Percentiles rank a stretch among this genome's conserved stretches.
Evolutionary conservation across 2,797 vertebrate species (phyloP).

Genomic region (Phyllotis vaccarum): DNA sequence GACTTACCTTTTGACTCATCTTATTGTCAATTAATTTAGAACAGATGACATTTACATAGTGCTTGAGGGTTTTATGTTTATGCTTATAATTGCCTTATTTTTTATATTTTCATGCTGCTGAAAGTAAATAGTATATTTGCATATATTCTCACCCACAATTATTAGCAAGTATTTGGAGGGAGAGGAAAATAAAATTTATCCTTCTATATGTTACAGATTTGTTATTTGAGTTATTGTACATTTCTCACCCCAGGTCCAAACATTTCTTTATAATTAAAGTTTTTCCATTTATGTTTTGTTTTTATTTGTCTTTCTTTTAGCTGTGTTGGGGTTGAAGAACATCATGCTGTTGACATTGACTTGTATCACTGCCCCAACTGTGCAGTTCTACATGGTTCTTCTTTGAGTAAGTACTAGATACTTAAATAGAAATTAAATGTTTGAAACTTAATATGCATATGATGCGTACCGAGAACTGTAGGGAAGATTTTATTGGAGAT

Average conservation of each 20-base stretch:
- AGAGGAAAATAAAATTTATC: constrained; percentile 47
- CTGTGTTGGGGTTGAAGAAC: constrained; percentile 98
- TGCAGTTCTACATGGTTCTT: constrained; percentile 94
- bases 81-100: constrained; percentile 36
- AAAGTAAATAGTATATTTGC: constrained; percentile 16
- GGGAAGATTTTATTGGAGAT: constrained; percentile 15
- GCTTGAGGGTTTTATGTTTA: constrained; percentile 43
- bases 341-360: constrained; percentile 98
- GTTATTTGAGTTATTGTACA: background rate
- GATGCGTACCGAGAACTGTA: background rate
- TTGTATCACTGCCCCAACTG: constrained; percentile 99
- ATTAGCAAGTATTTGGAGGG: background rate
- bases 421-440: background rate
- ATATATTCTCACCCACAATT: background rate
- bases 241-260: constrained; percentile 46
- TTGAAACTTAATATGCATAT: background rate
- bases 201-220: constrained; percentile 5
- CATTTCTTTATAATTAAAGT: background rate
- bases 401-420: constrained; percentile 94
- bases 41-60: constrained; percentile 50
- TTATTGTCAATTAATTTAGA: constrained; percentile 15
- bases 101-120: background rate
- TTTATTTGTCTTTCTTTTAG: constrained; percentile 86
- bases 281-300: background rate
- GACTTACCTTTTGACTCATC: constrained; percentile 24